Conservation (phyloP, 2,113 vertebrate genomes). For the Crotalus tigris region DNA sequence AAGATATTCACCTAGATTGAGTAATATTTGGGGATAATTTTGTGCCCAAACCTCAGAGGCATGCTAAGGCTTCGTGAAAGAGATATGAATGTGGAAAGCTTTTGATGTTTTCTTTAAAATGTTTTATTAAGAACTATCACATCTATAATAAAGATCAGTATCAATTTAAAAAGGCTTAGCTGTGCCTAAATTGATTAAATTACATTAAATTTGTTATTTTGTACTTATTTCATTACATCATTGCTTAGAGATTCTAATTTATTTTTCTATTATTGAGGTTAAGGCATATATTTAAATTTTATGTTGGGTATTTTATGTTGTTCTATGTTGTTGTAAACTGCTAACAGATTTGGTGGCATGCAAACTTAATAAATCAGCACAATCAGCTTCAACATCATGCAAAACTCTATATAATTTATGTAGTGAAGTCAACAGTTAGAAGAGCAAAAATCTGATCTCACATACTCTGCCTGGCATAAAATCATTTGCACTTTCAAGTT, state of each 20-base stretch:
- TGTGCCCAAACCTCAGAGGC: not conserved
- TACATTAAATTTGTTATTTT: not conserved
- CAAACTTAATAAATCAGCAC: not conserved
- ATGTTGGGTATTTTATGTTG: not conserved
- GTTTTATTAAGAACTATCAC: not conserved
- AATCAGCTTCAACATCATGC: not conserved
- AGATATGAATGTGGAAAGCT: not conserved
- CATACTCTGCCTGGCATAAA: not conserved
- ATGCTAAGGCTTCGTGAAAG: not conserved
- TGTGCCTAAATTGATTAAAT: not conserved
- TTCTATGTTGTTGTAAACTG: not conserved
- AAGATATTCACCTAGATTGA: not conserved
- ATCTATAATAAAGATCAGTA: not conserved
- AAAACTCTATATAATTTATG: not conserved
- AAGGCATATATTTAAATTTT: not conserved
- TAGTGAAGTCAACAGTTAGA: not conserved
- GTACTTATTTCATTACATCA: not conserved
- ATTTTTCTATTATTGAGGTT: not conserved
- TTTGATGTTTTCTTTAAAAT: not conserved
- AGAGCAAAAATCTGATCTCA: not conserved
- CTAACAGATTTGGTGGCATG: not conserved
- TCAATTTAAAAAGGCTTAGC: not conserved
- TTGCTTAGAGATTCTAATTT: not conserved
- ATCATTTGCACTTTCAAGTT: not conserved
- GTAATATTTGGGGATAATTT: not conserved